Conservation (phyloP, 2,113 vertebrate genomes). For the Myrmecophaga tridactyla region DNA sequence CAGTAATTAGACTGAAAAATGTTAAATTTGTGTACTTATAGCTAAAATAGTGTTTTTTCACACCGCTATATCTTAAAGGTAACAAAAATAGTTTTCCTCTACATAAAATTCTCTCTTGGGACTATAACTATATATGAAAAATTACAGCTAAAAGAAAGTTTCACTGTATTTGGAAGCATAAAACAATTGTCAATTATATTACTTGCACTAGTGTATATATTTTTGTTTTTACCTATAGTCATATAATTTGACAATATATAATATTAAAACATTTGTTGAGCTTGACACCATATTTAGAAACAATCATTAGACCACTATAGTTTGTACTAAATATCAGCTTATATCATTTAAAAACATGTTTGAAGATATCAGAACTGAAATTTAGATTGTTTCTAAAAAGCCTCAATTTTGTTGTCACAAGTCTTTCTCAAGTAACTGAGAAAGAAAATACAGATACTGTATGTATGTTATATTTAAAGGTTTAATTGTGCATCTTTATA, state of each 20-base stretch:
- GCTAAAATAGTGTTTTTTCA: neutral
- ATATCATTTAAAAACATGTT: conserved; percentile 12
- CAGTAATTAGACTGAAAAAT: neutral
- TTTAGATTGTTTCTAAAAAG: conserved; percentile 15
- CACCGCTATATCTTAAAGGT: neutral
- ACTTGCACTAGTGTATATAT: neutral
- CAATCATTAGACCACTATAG: neutral
- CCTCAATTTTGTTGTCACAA: neutral
- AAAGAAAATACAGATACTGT: neutral
- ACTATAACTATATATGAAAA: neutral
- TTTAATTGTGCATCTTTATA: neutral
- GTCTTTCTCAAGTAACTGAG: neutral
- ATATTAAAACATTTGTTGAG: neutral
- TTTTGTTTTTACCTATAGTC: neutral
- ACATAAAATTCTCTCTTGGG: neutral
- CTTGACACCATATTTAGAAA: neutral
- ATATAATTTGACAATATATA: neutral
- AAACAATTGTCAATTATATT: neutral
- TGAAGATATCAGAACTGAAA: conserved; percentile 4
- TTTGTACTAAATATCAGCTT: neutral
- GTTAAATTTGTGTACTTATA: neutral
- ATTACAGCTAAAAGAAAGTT: neutral
- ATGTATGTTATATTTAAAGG: neutral
- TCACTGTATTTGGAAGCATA: neutral
- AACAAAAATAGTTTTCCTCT: conserved; percentile 1